Evolutionary conservation across 2,113 vertebrate genomes (phyloP).

Genomic region (Sinosuthora webbiana): DNA sequence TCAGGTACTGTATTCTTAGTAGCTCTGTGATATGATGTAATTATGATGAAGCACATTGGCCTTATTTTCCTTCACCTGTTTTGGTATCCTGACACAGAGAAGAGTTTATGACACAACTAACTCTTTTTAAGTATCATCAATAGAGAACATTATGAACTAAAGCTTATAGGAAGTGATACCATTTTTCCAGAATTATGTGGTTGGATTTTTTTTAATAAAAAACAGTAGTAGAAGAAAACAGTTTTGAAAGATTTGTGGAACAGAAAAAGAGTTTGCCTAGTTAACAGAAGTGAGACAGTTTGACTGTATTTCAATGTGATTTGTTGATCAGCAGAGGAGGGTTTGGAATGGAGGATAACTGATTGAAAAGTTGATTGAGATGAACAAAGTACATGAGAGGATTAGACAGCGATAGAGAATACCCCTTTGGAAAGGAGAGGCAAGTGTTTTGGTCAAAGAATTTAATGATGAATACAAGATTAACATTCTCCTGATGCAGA

Average conservation of each 20-base stretch:
- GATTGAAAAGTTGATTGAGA: not conserved
- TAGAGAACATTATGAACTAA: not conserved
- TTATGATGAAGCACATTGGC: not conserved
- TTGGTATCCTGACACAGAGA: not conserved
- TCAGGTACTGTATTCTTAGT: not conserved
- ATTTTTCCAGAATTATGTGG: not conserved
- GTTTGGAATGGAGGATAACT: not conserved
- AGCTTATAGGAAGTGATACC: not conserved
- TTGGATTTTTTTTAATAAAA: not conserved
- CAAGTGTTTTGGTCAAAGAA: not conserved
- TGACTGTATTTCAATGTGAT: not conserved
- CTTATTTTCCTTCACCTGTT: not conserved
- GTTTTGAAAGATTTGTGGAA: not conserved
- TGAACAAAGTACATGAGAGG: not conserved
- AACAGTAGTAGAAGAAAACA: not conserved
- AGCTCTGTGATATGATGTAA: not conserved
- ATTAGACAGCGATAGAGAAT: not conserved
- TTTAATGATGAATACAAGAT: not conserved
- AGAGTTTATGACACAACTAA: not conserved
- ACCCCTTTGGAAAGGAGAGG: not conserved
- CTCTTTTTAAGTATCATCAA: not conserved
- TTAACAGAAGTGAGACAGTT: not conserved
- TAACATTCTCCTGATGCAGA: rapidly evolving
- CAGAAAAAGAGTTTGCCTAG: not conserved
- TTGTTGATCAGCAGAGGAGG: not conserved